These are phyloP conservation scores for Opisthocomus hoazin DNA, from an alignment of 2,113 vertebrate genomes.

Conservation along the genomic window DNA sequence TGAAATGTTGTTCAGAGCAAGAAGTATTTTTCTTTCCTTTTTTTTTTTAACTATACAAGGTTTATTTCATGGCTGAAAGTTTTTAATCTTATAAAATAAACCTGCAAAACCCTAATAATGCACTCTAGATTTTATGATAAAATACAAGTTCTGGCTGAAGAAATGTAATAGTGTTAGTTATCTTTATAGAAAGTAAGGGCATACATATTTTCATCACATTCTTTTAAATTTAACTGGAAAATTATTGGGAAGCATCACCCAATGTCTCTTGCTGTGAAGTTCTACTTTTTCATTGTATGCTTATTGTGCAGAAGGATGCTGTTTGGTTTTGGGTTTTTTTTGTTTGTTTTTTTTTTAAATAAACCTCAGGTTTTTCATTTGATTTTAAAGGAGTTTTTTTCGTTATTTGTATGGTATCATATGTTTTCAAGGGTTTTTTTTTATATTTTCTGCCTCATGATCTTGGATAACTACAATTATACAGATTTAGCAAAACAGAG, in stretches of 20 bases:
- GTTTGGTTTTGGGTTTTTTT: too few relatives aligned
- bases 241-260: background rate
- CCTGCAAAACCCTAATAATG: background rate
- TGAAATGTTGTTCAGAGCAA: background rate
- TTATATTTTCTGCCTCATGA: background rate
- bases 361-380: background rate
- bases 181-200: background rate
- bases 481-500: background rate
- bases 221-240: background rate
- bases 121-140: background rate
- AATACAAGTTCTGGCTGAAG: background rate
- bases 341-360: too few relatives aligned
- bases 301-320: background rate
- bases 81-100: background rate
- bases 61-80: background rate
- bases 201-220: background rate
- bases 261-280: background rate
- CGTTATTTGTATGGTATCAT: too few relatives aligned
- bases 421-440: too few relatives aligned
- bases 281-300: background rate
- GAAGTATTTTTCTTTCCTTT: background rate
- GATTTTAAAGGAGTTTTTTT: too few relatives aligned
- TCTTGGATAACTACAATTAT: background rate
- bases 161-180: background rate
- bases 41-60: background rate